Conservation (phyloP, 2,797 vertebrate genomes). For the Sebastes itinus region DNA sequence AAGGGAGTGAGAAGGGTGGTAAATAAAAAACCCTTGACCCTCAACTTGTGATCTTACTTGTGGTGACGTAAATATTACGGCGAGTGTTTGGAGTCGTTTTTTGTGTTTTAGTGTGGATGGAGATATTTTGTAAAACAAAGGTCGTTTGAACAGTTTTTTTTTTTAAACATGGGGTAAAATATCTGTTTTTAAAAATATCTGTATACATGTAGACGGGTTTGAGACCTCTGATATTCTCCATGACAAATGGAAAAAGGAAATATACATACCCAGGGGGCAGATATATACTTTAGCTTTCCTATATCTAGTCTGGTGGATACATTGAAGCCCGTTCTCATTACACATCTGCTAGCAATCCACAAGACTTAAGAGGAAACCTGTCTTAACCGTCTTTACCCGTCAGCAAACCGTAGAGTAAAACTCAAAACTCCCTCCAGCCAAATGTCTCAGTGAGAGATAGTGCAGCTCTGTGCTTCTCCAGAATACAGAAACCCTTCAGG, state of each 20-base stretch:
- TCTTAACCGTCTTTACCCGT: conserved; percentile 27
- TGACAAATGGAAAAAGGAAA: neutral
- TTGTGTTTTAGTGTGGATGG: too few species aligned
- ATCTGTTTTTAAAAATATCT: too few species aligned
- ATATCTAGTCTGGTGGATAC: neutral
- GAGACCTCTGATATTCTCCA: neutral
- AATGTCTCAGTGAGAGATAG: conserved; percentile 30
- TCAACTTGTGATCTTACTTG: too few species aligned
- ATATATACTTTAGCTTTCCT: neutral
- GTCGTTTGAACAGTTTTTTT: too few species aligned
- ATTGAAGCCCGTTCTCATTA: neutral
- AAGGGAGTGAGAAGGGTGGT: too few species aligned
- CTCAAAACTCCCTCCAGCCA: conserved; percentile 29
- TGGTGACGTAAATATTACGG: too few species aligned
- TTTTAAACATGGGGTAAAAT: too few species aligned
- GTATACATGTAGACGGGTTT: too few species aligned
- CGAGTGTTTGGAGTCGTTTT: too few species aligned
- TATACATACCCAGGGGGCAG: neutral
- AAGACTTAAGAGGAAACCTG: neutral
- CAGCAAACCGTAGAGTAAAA: conserved; percentile 11
- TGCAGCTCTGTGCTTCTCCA: conserved; percentile 1
- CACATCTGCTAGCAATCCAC: conserved; percentile 5
- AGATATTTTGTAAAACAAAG: too few species aligned
- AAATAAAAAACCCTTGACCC: too few species aligned
- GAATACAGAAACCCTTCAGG: conserved; percentile 33